Evolutionary conservation across 1,140 invertebrate genomes (phyloP), one percentile per base, ranked within the genome.

Genomic region (Bombyx mandarina): DNA sequence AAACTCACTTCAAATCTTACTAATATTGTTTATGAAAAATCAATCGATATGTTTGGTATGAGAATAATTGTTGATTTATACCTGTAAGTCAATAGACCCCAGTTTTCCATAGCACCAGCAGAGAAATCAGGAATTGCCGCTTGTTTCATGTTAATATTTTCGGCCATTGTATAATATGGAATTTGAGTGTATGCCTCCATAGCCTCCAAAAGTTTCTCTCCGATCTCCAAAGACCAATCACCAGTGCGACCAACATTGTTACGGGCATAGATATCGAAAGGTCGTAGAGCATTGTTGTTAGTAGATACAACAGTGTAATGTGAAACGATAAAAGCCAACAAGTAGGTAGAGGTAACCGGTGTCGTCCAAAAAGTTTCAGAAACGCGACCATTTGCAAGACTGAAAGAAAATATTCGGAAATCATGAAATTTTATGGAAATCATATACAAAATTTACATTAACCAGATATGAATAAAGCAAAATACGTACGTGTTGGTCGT

Each of bases 281-380:
- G 89, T 50, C 90, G 89, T 0, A 66, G 47, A 1, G 60, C 22
- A 12, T 78, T 62, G 18, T 65, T 75, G 48, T 60, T 68, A 0
- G 46, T 49, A 18, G 74, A 63, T n/a, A 76, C 69, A 6, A 46
- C 69, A 1, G 61, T 52, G 45, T 96, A 97, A 63, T 97, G 93
- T 7, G 93, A 94, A 0, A 98, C 91, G 3, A 95, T 90, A 72
- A 97, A 95, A 1, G 96, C 96, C 6, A 98, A 82, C 3, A 98
- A 77, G 65, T 98, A 98, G 0, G 96, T 96, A 0, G 96, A 96
- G 92, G 97, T 98, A 0, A 83, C 78, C 0, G 94, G 91, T 1
- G 93, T 93, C 3, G 75, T 84, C 61, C 69, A 60, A 60, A 85
- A 87, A 4, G 73, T 75, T 63, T 87, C 84, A 3, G 75, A 60